Evolutionary conservation across 2,797 vertebrate genomes (phyloP), one percentile per base, ranked within the genome.

Genomic region (Sebastolobus alascanus): DNA sequence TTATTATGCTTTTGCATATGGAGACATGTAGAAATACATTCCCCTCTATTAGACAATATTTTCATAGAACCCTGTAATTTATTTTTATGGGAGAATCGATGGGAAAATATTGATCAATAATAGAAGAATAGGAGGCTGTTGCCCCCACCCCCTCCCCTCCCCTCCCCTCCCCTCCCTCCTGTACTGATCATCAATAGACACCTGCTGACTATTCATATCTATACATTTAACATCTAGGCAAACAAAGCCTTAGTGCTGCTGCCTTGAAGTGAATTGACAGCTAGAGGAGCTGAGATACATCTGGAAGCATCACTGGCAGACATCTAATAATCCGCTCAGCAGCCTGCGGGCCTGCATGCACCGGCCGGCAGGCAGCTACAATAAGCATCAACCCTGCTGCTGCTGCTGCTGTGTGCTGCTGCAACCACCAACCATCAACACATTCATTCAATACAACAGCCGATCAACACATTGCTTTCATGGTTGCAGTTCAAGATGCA

Each of bases 361-460:
- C 90, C 92, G 85, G 90, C 89, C 92, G 89, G 92, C 82, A 2
- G 18, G 80, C 79, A 27, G 43, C 83, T 64, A 80, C 87, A 89
- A 89, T 84, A 22, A 84, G 52, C 50, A 31, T 35, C 7, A 18
- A 55, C 71, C 68, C 80, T 72, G 37, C 84, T 71, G 68, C 83
- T 9, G 10, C 69, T 58, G 29, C 77, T 61, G 35, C 61, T 25
- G 25, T 25, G 25, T 25, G 25, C 25, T 31, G 31, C 76, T 46
- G 68, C 82, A 56, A 75, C 76, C n/a, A 18, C 12, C 64, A 55
- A n/a, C 73, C 77, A 14, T 27, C 35, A 58, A 68, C 38, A 9
- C 10, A 75, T 72, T 4, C 64, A 78, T 71, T 20, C 80, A 81
- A 8, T 6, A 64, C 84, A 80, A 43, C 76, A 63, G 67, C 64